Base-by-base conservation (phyloP, 1,140 invertebrate species). In the Hermatobates lingyangjiaoensis region DNA sequence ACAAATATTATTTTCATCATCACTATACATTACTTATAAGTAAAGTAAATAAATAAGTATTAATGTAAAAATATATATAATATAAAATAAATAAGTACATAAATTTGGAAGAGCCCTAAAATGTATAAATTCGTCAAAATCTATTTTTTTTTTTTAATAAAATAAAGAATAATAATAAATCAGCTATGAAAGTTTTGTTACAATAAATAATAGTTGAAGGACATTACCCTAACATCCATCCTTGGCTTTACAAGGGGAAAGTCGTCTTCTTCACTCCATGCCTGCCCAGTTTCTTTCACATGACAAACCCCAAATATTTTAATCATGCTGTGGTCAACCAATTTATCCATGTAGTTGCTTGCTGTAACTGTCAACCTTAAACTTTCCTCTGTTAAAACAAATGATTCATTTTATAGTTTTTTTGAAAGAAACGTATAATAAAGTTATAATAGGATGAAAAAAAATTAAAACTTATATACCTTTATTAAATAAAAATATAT, bases 211-310 rank as follows among this genome's bases (percentile, higher is more conserved):
- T 34, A 34, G n/a, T 10, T 10, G 7, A 34, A n/a, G 14, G 14
- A 18, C 5, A 5, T 51, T 59, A 73, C 69, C 63, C 70, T 64
- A 10, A 77, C 66, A 59, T 68, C 66, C 54, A 77, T 65, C 45
- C 66, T 68, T 7, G 80, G 79, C 59, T 79, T 80, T 18, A 71
- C 66, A 18, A 82, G 66, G 28, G 71, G 69, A 63, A 81, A 79
- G 60, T 80, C 76, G 59, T 81, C 77, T 57, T 80, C 77, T 52
- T 79, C 77, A 46, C 73, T 74, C 77, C 79, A 81, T 2, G 73
- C 69, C 60, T 81, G 79, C 12, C 72, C 68, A 0, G 80, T 81
- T 58, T 80, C 77, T 56, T 75, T 71, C 0, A 82, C 79, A 52
- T 69, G 73, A 21, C 76, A 76, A 63, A 79, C 73, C 5, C 74